Evolutionary conservation across 1,140 invertebrate genomes (phyloP), one percentile per base, ranked within the genome.

Genomic region (Zaprionus camerounensis): DNA sequence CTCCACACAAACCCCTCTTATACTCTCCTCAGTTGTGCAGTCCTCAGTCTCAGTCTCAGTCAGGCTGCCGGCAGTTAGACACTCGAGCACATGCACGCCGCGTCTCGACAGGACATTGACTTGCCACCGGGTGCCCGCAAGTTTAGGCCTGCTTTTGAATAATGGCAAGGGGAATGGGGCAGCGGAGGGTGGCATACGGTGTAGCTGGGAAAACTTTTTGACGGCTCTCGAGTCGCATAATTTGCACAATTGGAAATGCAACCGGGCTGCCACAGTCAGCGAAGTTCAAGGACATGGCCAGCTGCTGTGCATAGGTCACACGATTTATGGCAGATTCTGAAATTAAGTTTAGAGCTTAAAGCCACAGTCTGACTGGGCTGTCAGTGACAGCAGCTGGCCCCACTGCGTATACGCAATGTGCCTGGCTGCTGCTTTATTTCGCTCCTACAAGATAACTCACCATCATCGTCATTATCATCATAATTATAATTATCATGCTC

Each of bases 201-300:
- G 31, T 11, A n/a, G 41, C 38, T 41, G n/a, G 5, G 22, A 28
- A 75, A 81, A 79, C 63, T 79, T 81, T 81, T 76, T 69, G 71
- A 78, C 65, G 76, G 59, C 61, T 51, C 53, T 78, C 76, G 76
- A 81, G 67, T 67, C 76, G 70, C 73, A 77, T 80, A 82, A 82
- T 82, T 82, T 77, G 73, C 78, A 77, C 75, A 82, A 82, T 82
- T 80, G 70, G 15, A 80, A 80, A 80, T 80, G 77, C 80, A 80
- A 67, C 66, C n/a, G 57, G 62, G 41, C 57, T 31, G 62, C 53
- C 44, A 34, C 31, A 66, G n/a, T 36, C 11, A 65, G 62, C 41
- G 41, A 76, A 81, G 79, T 81, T 81, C 79, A 81, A 81, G 79
- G 79, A 81, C 79, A 81, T 75, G 67, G 63, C 62, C 76, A 59